Base-by-base conservation (phyloP, 2,888 invertebrate species). In the Spicauda simplicius region DNA sequence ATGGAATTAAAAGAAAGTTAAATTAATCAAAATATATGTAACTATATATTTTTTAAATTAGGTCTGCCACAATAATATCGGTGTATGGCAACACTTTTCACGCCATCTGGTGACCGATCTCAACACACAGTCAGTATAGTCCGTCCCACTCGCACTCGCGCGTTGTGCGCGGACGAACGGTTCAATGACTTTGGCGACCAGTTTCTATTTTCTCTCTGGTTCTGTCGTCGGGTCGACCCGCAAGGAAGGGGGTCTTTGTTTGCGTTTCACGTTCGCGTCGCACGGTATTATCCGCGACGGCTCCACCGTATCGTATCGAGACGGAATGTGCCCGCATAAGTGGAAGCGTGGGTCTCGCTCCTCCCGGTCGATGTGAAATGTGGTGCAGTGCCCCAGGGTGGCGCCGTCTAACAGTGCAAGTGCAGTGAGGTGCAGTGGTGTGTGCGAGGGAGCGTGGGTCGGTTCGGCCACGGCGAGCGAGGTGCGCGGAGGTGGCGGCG, bases 161-260 rank as follows among this genome's bases (percentile, higher is more conserved):
- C 67, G 75, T 76, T 83, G 73, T 72, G 81, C 76, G 82, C 85
- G 82, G 84, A 78, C 84, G 88, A 91, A 89, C 82, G 93, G 93
- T 93, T 93, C 93, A 93, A 93, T 93, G 93, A 93, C 93, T 92
- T 82, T 89, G 86, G 85, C 86, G 87, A 86, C 89, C 88, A 83
- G 92, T 92, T 92, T 93, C 92, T 93, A 93, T 93, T 93, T 93
- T 93, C 91, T 93, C 92, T 93, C 90, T 92, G 92, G 91, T 91
- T 83, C 85, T 87, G 89, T 90, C 90, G 91, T 90, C 86, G 87
- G 84, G 80, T 87, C 85, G 84, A 85, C 80, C 85, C 73, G 79
- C 77, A 84, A 85, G 85, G 87, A 87, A 90, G 87, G 87, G 81
- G 86, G 90, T 88, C 92, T 93, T 93, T 93, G 93, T 93, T 93